These are phyloP conservation scores for Embiotoca jacksoni DNA, from an alignment of 2,113 vertebrate genomes.

Conservation along the genomic window DNA sequence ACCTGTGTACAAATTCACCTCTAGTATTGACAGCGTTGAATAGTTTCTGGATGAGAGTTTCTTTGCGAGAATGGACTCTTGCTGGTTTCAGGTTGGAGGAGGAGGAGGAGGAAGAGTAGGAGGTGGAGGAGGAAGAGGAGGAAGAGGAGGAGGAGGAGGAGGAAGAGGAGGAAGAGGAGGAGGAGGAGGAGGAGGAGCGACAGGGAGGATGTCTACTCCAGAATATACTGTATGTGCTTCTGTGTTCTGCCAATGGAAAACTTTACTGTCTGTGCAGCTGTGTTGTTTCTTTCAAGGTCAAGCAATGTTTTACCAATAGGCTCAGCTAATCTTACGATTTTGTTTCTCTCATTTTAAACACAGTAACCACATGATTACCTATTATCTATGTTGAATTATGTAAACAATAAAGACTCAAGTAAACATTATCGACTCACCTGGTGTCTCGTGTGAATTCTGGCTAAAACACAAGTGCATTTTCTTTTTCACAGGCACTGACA, in stretches of 20 bases:
- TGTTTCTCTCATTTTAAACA: constrained; percentile 65
- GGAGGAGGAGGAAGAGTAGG: too few species aligned
- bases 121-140: background rate
- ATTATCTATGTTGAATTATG: constrained; percentile 83
- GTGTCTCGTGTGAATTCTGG: constrained; percentile 36
- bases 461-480: background rate
- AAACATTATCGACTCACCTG: constrained; percentile 50
- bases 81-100: constrained; percentile 13
- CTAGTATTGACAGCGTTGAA: constrained; percentile 66
- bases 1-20: constrained; percentile 62
- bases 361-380: constrained; percentile 68
- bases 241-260: constrained; percentile 69
- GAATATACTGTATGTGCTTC: constrained; percentile 62
- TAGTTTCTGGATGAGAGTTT: constrained; percentile 52
- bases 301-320: constrained; percentile 65
- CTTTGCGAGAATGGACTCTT: constrained; percentile 22
- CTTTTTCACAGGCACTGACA: background rate
- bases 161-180: background rate
- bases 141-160: constrained; percentile 4
- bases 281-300: constrained; percentile 66
- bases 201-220: constrained; percentile 44
- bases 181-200: constrained; percentile 3
- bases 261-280: constrained; percentile 64
- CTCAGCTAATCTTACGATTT: constrained; percentile 54
- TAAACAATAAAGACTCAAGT: constrained; percentile 85